Base-by-base conservation (phyloP, 2,113 vertebrate genomes). In the Arizona elegans region DNA sequence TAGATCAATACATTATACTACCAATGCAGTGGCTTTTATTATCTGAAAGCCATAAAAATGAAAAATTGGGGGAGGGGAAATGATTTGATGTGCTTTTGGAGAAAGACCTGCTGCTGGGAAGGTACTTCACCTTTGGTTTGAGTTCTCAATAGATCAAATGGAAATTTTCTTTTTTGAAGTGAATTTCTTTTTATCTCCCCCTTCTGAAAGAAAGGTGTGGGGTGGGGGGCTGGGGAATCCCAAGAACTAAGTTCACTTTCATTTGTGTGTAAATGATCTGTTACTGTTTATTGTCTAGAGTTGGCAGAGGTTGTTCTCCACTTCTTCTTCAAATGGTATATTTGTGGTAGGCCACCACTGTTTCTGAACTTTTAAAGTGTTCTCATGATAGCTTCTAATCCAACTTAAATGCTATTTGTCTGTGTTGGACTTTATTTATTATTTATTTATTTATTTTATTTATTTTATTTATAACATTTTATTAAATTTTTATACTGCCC, bases 81-180 rank as follows among this genome's bases (percentile, higher is more conserved):
- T 94, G 95, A 96, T 95, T 94, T 24, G 33, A 7, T 0, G 50
- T 89, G 91, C 93, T 47, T 92, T 92, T 94, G 90, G 59, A 91
- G 6, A 85, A 91, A 96, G 92, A 58, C 91, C 87, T 94, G 92
- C 93, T 93, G 47, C 89, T 96, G 94, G 96, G 94, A 92, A 96
- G 90, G 92, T 95, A 94, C 94, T 97, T 2, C 29, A 29, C 94
- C 92, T 91, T 75, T 6, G 93, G 70, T 95, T 93, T 95, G 89
- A 93, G 91, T 93, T 95, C 43, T 92, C 56, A 92, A 62, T 87
- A 96, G 94, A 97, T 97, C 96, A 97, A 97, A 97, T 96, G 93
- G 95, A 95, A 97, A 95, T 95, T 92, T 96, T 94, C 92, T 95
- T 94, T 92, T 97, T 96, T 97, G 96, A 97, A 97, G 95, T 96